phyloP scores from a whole-genome alignment of 2,797 vertebrate genomes.

The Capromys pilorides region DNA sequence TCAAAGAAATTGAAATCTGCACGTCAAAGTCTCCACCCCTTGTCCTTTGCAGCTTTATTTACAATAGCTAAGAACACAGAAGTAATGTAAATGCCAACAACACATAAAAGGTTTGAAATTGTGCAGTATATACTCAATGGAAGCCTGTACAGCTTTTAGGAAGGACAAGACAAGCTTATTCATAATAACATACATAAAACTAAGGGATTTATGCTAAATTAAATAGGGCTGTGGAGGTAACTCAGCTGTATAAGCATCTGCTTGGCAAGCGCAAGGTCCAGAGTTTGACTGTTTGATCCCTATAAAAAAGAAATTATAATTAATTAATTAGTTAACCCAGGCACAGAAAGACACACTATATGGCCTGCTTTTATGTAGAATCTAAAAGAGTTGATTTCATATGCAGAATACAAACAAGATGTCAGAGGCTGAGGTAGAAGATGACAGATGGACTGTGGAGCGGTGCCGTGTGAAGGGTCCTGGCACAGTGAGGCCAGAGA shows the following conservation, averaged over 20 bases:
- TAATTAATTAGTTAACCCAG: not conserved
- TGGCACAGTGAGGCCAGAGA: not conserved
- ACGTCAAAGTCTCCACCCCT: not conserved
- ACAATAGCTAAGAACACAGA: not conserved
- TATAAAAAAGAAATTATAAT: no score
- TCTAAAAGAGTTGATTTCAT: not conserved
- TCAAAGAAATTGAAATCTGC: not conserved
- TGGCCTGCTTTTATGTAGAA: not conserved
- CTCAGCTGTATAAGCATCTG: no score
- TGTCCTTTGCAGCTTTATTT: not conserved
- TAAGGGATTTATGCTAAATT: not conserved
- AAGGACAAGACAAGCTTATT: not conserved
- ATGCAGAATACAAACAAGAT: not conserved
- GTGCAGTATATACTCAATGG: not conserved
- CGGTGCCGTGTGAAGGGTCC: not conserved
- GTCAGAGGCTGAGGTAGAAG: not conserved
- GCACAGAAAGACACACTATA: not conserved
- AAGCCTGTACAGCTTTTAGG: not conserved
- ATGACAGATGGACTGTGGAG: no score
- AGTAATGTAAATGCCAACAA: not conserved
- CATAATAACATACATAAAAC: not conserved
- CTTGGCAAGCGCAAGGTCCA: no score
- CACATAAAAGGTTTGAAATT: not conserved
- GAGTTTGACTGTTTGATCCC: no score
- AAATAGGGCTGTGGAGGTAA: not conserved